phyloP scores from a whole-genome alignment of 2,113 vertebrate genomes.

The Pteronura brasiliensis region DNA sequence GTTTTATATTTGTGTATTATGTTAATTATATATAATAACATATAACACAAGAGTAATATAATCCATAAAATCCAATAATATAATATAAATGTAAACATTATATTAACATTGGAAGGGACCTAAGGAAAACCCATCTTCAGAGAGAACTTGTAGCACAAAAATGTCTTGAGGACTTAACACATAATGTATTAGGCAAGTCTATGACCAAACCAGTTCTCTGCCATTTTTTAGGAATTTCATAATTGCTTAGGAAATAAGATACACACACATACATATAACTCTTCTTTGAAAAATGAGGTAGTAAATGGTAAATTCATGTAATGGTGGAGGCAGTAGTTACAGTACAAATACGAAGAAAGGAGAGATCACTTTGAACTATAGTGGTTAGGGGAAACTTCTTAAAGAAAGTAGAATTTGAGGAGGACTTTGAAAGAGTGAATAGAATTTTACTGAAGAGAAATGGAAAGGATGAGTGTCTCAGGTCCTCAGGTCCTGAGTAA shows the following conservation, averaged over 20 bases:
- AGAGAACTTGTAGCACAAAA: background rate
- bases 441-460: background rate
- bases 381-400: background rate
- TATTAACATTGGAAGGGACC: background rate
- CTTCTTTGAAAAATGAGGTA: background rate
- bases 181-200: background rate
- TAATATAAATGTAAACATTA: background rate
- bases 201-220: background rate
- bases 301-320: background rate
- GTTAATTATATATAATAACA: no score
- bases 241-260: background rate
- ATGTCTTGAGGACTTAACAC: background rate
- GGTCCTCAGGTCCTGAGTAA: background rate
- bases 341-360: background rate
- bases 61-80: background rate
- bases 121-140: background rate
- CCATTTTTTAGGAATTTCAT: background rate
- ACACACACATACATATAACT: background rate
- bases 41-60: no score
- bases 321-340: background rate
- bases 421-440: background rate
- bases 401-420: background rate
- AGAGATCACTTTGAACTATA: background rate
- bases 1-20: no score
- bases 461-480: background rate